Evolutionary conservation across 2,888 invertebrate species (phyloP).

Genomic region (Ophion obscuratus): DNA sequence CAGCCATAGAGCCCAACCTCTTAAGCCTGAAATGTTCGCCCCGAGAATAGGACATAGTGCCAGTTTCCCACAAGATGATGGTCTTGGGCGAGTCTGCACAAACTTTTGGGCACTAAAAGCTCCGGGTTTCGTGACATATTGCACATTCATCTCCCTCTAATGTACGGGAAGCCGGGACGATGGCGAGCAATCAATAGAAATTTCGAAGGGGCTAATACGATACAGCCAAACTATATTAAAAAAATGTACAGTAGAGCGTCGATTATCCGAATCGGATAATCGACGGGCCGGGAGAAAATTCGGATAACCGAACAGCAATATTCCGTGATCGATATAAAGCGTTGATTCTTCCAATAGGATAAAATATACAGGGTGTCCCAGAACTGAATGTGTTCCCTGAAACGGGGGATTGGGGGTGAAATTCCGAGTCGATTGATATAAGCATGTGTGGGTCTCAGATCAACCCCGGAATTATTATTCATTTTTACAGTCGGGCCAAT

Average conservation of each 20-base stretch:
- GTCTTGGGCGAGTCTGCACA: constrained; percentile 14
- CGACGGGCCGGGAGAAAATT: no score
- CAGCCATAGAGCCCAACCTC: constrained; percentile 7
- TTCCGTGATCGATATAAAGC: no score
- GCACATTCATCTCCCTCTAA: constrained; percentile 5
- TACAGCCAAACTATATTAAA: neutral
- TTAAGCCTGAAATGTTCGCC: constrained; percentile 23
- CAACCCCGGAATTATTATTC: no score
- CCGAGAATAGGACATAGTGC: constrained; percentile 16
- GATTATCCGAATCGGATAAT: no score
- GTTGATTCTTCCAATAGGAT: no score
- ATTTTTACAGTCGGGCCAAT: no score
- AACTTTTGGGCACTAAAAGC: constrained; percentile 36
- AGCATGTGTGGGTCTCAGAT: no score
- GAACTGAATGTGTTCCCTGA: no score
- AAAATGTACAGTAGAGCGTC: neutral
- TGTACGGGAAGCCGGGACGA: neutral
- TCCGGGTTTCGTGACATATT: constrained; percentile 28
- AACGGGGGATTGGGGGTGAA: no score
- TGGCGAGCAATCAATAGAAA: neutral
- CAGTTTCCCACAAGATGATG: constrained; percentile 24
- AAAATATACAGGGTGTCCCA: no score
- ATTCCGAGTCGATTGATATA: no score
- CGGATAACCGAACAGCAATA: no score
- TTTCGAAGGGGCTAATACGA: neutral